A percentile compares a stretch with the other conserved stretches of the same genome.
Evolutionary conservation across 2,113 vertebrate genomes (phyloP).

Genomic region (Turnix velox): DNA sequence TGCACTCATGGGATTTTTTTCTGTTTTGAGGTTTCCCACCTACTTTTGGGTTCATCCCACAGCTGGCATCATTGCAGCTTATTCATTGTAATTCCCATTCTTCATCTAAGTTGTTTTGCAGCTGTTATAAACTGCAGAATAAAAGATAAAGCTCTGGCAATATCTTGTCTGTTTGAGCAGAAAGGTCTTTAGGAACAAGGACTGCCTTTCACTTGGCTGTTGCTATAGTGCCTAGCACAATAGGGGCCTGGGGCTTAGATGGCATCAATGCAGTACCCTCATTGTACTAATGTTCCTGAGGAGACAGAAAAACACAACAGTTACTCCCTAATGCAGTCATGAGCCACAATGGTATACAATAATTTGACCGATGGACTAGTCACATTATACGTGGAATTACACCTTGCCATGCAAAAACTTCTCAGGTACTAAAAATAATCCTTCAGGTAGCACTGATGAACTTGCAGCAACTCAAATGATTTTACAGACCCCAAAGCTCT

Average conservation of each 20-base stretch:
- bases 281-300: neutral
- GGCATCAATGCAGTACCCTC: neutral
- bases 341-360: neutral
- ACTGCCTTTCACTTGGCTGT: neutral
- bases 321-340: neutral
- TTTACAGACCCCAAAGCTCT: neutral
- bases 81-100: neutral
- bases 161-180: neutral
- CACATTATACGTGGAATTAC: neutral
- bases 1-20: neutral
- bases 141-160: neutral
- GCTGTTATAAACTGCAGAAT: neutral
- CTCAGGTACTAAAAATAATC: neutral
- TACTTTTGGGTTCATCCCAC: neutral
- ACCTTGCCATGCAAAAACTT: neutral
- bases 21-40: neutral
- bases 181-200: conserved; percentile 1
- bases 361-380: neutral
- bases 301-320: neutral
- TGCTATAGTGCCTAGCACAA: conserved; percentile 29
- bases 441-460: neutral
- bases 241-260: neutral
- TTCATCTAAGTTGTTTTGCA: neutral
- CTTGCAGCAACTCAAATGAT: neutral
- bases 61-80: neutral